A percentile compares a stretch with the other conserved stretches of the same genome.
phyloP scores from a whole-genome alignment of 2,888 invertebrate species.

The Orthosia gracilis region DNA sequence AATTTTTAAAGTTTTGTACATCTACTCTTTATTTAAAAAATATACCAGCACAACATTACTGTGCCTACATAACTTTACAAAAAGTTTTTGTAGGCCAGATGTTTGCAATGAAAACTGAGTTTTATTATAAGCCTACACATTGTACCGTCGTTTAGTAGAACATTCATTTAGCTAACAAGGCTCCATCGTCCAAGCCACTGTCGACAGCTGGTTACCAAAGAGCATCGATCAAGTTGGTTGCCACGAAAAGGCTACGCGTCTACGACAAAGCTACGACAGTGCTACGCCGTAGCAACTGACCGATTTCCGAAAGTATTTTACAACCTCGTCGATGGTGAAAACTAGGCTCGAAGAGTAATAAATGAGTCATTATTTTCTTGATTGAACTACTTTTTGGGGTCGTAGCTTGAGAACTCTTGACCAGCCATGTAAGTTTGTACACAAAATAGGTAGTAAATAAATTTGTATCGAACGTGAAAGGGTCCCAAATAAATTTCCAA shows the following conservation, averaged over 20 bases:
- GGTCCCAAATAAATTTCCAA: too few relatives aligned
- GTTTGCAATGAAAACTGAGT: conserved; percentile 45
- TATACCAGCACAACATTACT: neutral
- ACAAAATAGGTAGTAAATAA: conserved; percentile 3
- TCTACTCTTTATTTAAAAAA: conserved; percentile 3
- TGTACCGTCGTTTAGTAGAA: conserved; percentile 38
- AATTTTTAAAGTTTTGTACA: neutral
- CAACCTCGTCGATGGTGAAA: conserved; percentile 17
- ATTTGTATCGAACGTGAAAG: neutral
- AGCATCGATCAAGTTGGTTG: conserved; percentile 76
- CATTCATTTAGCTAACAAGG: conserved; percentile 63
- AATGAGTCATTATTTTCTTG: conserved; percentile 46
- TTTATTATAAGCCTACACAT: conserved; percentile 41
- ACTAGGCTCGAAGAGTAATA: conserved; percentile 37
- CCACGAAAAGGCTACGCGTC: conserved; percentile 44
- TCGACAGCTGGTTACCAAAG: conserved; percentile 72
- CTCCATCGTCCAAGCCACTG: conserved; percentile 71
- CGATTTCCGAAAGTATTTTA: conserved; percentile 49
- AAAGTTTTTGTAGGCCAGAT: conserved; percentile 47
- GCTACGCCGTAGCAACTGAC: conserved; percentile 52
- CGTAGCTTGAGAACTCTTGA: conserved; percentile 3
- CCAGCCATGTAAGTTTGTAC: conserved; percentile 3
- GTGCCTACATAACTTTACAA: conserved; percentile 11
- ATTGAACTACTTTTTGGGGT: conserved; percentile 38
- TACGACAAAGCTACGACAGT: conserved; percentile 35